phyloP scores from a whole-genome alignment of 2,797 vertebrate species.

The Sparidentex hasta region DNA sequence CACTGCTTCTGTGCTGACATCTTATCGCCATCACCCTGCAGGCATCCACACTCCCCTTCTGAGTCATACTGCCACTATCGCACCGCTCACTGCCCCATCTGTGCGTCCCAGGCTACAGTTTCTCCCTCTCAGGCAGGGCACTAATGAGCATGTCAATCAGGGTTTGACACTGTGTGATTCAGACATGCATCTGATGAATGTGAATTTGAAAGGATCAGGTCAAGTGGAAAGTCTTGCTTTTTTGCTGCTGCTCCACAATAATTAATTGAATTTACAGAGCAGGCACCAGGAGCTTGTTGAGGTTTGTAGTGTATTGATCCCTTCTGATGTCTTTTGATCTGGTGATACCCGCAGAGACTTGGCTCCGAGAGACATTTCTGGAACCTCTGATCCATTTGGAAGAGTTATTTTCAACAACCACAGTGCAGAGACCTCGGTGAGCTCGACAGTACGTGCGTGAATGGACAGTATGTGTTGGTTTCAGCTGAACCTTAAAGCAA shows the following conservation, averaged over 20 bases:
- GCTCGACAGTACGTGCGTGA: slow-evolving; percentile 47
- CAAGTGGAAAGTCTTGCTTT: slow-evolving; percentile 19
- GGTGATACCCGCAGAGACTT: slow-evolving; percentile 86
- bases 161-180: slow-evolving; percentile 55
- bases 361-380: slow-evolving; percentile 91
- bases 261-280: slow-evolving; percentile 22
- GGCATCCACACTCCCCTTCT: slow-evolving; percentile 57
- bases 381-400: slow-evolving; percentile 93
- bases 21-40: slow-evolving; percentile 51
- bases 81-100: slow-evolving; percentile 75
- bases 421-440: slow-evolving; percentile 91
- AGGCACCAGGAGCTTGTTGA: slow-evolving; percentile 19
- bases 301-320: slow-evolving; percentile 28
- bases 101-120: slow-evolving; percentile 61
- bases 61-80: slow-evolving; percentile 65
- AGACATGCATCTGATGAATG: slow-evolving; percentile 33
- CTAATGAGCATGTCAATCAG: slow-evolving; percentile 74
- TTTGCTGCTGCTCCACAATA: background rate
- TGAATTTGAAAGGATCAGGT: slow-evolving; percentile 50
- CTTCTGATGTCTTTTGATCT: slow-evolving; percentile 39
- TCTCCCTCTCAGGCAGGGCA: slow-evolving; percentile 42
- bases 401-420: slow-evolving; percentile 90
- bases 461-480: slow-evolving; percentile 12
- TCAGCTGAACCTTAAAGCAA: background rate
- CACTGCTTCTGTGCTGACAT: slow-evolving; percentile 49